Percentiles rank a stretch among this genome's conserved stretches.
phyloP scores from a whole-genome alignment of 2,797 vertebrate genomes.

The Siniperca obscura region DNA sequence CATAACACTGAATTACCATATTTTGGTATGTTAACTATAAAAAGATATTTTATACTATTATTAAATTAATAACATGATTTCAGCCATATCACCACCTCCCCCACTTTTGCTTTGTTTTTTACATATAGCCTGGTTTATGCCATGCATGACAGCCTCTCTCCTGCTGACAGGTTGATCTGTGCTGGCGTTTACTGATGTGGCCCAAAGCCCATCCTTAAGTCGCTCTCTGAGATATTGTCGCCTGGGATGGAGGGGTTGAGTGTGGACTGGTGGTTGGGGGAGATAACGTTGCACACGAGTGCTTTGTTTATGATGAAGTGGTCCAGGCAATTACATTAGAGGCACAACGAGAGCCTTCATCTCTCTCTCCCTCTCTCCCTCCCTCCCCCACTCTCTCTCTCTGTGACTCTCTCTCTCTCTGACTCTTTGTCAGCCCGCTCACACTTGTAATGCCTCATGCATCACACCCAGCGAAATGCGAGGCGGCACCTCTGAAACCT shows the following conservation, averaged over 20 bases:
- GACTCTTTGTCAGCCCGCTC: constrained; percentile 50
- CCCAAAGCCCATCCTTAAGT: constrained; percentile 59
- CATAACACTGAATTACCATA: background rate
- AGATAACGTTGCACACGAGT: constrained; percentile 69
- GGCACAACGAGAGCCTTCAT: constrained; percentile 45
- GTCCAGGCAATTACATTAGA: constrained; percentile 82
- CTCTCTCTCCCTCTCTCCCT: constrained; percentile 10
- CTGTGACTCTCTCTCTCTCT: constrained; percentile 8
- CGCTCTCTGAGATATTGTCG: constrained; percentile 61
- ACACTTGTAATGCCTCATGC: constrained; percentile 31
- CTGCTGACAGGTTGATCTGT: constrained; percentile 67
- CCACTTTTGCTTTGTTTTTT: background rate
- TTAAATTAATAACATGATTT: too few species aligned
- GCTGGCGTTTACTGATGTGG: constrained; percentile 66
- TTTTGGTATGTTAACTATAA: background rate
- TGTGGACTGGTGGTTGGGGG: constrained; percentile 54
- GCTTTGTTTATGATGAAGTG: constrained; percentile 81
- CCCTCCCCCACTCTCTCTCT: constrained; percentile 20
- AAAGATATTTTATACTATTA: background rate
- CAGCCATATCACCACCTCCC: background rate
- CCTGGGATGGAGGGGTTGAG: constrained; percentile 41
- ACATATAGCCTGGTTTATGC: constrained; percentile 14
- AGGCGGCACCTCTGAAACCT: constrained; percentile 48
- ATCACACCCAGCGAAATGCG: constrained; percentile 44
- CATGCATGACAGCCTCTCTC: constrained; percentile 12